Percentiles rank a stretch among this genome's conserved stretches.
phyloP scores from a whole-genome alignment of 2,797 vertebrate species.

The Miopithecus talapoin region DNA sequence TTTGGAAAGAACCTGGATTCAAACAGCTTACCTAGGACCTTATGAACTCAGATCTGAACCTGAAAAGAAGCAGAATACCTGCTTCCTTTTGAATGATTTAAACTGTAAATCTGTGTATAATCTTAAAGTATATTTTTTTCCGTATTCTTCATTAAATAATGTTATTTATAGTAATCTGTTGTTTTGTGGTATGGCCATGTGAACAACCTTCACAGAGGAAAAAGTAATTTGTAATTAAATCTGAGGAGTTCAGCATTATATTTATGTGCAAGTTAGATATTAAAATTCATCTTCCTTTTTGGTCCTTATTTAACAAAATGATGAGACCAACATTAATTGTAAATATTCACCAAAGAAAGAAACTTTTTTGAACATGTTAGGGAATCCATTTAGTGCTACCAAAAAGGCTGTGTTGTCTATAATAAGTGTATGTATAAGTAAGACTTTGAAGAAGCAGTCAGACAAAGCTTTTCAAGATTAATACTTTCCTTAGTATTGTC shows the following conservation, averaged over 20 bases:
- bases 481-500: neutral
- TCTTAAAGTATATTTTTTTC: slow-evolving; percentile 10
- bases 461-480: slow-evolving; percentile 2
- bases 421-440: neutral
- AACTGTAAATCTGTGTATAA: neutral
- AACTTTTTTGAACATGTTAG: neutral
- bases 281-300: slow-evolving; percentile 21
- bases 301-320: neutral
- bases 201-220: neutral
- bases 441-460: neutral
- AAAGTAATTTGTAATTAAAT: slow-evolving; percentile 25
- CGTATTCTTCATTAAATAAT: neutral
- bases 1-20: neutral
- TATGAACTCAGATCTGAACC: neutral
- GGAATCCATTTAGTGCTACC: neutral
- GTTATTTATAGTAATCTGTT: slow-evolving; percentile 25
- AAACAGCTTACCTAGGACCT: neutral
- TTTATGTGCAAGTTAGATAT: neutral
- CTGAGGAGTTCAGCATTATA: neutral
- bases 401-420: neutral
- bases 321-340: neutral
- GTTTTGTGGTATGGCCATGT: neutral
- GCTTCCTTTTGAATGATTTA: neutral
- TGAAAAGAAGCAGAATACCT: neutral
- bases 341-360: neutral